Evolutionary conservation across 2,113 vertebrate genomes (phyloP), one percentile per base, ranked within the genome.

Genomic region (Cavia porcellus): DNA sequence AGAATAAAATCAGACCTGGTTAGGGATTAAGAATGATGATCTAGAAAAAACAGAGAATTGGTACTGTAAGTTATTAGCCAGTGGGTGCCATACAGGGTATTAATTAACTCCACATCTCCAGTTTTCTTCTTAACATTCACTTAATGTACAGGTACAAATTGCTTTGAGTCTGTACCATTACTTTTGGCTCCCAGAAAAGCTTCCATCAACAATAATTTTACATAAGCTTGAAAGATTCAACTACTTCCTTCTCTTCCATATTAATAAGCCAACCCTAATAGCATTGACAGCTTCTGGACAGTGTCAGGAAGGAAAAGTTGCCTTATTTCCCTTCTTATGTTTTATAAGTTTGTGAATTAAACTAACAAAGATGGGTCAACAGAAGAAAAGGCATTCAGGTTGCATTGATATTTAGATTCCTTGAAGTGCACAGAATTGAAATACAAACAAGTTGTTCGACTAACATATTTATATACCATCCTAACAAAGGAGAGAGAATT

Each of bases 61-160:
- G 64, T 94, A 79, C 8, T 59, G 1, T 42, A 92, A 14, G 32
- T 90, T 74, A 90, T 17, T 3, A 32, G 68, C 42, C 5, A 75
- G 22, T 15, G 15, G 22, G 1, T 87, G 8, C 50, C 59, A 42
- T 13, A 24, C 13, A 62, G 24, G n/a, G 45, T 17, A 87, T 50
- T 85, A 22, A 85, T 89, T 38, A 57, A 61, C 25, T 59, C 17
- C 5, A 50, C 13, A 84, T 90, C 19, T 70, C 84, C 4, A 72
- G 64, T 92, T 90, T 92, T 38, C 1, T 64, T 89, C n/a, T 94
- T 95, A 57, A 5, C 38, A 12, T 66, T 90, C 45, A 92, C 25
- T 91, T 75, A 47, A 82, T 86, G 11, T 50, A 14, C 12, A 82
- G 38, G 47, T 55, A 22, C 28, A 92, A 87, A 92, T n/a, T 66